phyloP scores from a whole-genome alignment of 2,797 vertebrate genomes.

The Simalia tracyae region DNA sequence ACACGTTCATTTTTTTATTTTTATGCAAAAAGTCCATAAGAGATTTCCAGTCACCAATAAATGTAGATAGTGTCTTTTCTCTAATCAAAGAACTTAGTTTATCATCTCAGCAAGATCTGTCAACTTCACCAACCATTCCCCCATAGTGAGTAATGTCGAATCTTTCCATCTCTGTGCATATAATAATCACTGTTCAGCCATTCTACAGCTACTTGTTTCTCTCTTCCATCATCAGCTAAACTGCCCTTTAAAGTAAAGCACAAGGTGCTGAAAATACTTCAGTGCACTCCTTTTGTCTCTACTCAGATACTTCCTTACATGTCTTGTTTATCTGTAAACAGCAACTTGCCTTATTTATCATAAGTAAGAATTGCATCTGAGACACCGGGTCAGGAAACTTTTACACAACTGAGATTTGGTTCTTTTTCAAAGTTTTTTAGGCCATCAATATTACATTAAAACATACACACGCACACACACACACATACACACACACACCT shows the following conservation, averaged over 20 bases:
- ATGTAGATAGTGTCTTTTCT: too few relatives aligned
- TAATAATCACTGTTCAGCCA: too few relatives aligned
- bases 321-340: neutral
- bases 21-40: too few relatives aligned
- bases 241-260: neutral
- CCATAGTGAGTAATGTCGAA: too few relatives aligned
- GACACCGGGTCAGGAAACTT: neutral
- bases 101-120: too few relatives aligned
- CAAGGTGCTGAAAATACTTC: neutral
- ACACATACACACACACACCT: too few relatives aligned
- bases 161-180: too few relatives aligned
- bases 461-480: neutral
- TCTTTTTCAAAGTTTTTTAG: neutral
- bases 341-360: neutral
- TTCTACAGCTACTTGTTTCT: neutral
- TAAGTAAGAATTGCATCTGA: neutral
- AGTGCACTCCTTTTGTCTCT: neutral
- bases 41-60: too few relatives aligned
- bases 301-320: neutral
- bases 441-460: neutral
- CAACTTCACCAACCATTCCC: too few relatives aligned
- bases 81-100: too few relatives aligned
- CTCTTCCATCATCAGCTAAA: neutral
- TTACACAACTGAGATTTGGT: neutral
- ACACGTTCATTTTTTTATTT: too few relatives aligned